Base-by-base conservation (phyloP, 2,888 invertebrate species). In the Caenorhabditis uteleia region DNA sequence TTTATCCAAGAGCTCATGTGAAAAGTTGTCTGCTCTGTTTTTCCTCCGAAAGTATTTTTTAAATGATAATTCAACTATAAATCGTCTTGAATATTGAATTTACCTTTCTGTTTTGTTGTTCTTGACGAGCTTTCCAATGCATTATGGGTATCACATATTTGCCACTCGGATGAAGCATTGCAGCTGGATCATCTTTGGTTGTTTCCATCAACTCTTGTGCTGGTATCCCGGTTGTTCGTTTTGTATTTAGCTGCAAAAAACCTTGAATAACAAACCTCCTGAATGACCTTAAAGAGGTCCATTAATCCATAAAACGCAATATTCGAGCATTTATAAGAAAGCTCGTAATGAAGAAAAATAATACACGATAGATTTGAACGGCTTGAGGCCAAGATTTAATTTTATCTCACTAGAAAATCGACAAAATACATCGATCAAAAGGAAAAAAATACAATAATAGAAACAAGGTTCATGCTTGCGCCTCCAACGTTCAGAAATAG, bases 161-260 rank as follows among this genome's bases (percentile, higher is more conserved):
- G 29, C 86, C 86, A 23, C 77, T 75, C n/a, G 82, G 78, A 38
- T 85, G 78, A 79, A 85, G 60, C 69, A 86, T 82, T 3, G 86
- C 86, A 33, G 84, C 84, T 5, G 85, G 85, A 47, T 84, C 82
- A 40, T 83, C 78, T 5, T 83, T 68, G 7, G 82, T 79, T 25
- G 82, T 82, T 55, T 79, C 79, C 78, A 82, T 79, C 58, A 83
- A 59, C 50, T 83, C 83, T 40, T 80, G 77, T 29, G 91, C 88
- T 7, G 98, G 98, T 80, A 98, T 98, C 36, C 98, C 98, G 31
- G 97, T 95, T 82, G 93, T 94, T 80, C 95, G 68, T 26, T 75
- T 72, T 25, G 71, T 68, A 60, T 75, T 79, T 42, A 74, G 51
- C 83, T 83, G 71, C 70, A 82, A 77, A n/a, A n/a, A n/a, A n/a